Percentiles rank a stretch among this genome's conserved stretches.
Evolutionary conservation across 2,113 vertebrate genomes (phyloP).

Genomic region (Cyprinus carpio): DNA sequence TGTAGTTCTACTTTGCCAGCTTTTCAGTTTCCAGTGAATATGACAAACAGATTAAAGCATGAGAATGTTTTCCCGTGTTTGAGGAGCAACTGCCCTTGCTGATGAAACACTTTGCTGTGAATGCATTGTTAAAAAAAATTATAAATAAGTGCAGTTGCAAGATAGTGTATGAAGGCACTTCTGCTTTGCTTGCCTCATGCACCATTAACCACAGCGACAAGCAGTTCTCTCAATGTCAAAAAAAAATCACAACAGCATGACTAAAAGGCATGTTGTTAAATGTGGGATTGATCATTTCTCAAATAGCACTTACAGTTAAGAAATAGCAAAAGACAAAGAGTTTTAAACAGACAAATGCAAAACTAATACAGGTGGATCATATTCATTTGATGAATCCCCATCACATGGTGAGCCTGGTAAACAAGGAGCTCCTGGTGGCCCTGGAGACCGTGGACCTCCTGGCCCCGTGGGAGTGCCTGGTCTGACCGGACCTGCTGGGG

Average conservation of each 20-base stretch:
- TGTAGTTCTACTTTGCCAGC: not conserved
- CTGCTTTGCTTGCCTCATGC: no score
- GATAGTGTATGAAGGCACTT: no score
- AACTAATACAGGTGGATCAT: no score
- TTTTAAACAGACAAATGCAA: no score
- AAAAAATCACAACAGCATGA: not conserved
- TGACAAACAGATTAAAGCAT: not conserved
- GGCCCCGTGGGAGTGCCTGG: slow-evolving; percentile 93
- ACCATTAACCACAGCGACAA: not conserved
- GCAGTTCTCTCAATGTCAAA: not conserved
- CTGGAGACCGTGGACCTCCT: slow-evolving; percentile 90
- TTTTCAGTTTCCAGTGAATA: not conserved
- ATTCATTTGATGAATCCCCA: not conserved
- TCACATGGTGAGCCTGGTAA: slow-evolving; percentile 93
- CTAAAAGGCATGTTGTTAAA: not conserved
- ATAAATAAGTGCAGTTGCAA: no score
- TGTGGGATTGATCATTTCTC: not conserved
- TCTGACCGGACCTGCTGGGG: slow-evolving; percentile 88
- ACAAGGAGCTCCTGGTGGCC: slow-evolving; percentile 85
- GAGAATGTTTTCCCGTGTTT: not conserved
- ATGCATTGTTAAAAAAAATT: no score
- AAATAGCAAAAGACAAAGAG: not conserved
- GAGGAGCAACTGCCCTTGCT: no score
- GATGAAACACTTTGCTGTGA: no score
- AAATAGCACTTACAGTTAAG: not conserved